Conservation (phyloP, 2,888 invertebrate species). For the Mythimna impura region DNA sequence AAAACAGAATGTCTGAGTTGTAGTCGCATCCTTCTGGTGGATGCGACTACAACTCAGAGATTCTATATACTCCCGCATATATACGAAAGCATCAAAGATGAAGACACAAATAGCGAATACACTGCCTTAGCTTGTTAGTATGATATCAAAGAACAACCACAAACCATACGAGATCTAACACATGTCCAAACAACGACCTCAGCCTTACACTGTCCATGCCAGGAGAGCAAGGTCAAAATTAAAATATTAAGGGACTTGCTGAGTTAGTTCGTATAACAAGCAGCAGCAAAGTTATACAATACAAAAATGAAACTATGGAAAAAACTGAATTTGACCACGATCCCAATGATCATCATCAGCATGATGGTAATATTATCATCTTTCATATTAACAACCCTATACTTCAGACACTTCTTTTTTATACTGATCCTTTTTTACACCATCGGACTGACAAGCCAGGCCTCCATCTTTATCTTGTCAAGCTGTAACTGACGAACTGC, state of each 20-base stretch:
- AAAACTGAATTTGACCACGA: neutral
- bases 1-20: neutral
- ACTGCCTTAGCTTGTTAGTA: no score
- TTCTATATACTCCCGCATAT: neutral
- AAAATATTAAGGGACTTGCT: slow-evolving; percentile 28
- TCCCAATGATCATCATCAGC: neutral
- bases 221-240: slow-evolving; percentile 33
- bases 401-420: neutral
- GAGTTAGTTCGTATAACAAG: neutral
- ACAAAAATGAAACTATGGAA: neutral
- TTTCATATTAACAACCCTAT: neutral
- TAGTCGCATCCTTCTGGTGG: neutral
- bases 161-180: neutral
- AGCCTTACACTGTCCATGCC: neutral
- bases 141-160: neutral
- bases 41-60: no score
- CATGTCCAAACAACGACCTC: neutral
- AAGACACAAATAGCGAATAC: no score
- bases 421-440: neutral
- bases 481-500: slow-evolving; percentile 25
- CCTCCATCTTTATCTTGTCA: neutral
- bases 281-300: neutral
- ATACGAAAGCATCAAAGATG: no score
- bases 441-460: slow-evolving; percentile 6
- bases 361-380: neutral